Conservation (phyloP, 2,797 vertebrate species). For the Pogoniulus pusillus region DNA sequence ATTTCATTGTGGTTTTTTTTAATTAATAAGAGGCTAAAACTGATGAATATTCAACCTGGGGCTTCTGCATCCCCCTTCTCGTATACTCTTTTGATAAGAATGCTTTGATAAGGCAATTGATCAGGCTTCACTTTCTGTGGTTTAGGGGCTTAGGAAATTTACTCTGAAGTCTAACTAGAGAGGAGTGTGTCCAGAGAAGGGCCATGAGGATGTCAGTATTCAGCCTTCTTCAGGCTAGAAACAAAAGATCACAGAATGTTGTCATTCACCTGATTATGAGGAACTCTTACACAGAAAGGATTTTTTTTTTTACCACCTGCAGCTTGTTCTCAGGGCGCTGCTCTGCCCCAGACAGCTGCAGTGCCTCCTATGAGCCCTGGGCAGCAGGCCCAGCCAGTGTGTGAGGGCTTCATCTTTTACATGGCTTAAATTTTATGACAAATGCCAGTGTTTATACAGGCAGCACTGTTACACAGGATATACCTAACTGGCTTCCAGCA, state of each 20-base stretch:
- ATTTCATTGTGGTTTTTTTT: background rate
- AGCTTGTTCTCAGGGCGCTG: background rate
- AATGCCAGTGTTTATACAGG: background rate
- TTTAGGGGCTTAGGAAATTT: background rate
- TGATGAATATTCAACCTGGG: background rate
- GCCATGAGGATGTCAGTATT: too few species aligned
- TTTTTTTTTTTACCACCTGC: background rate
- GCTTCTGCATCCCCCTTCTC: background rate
- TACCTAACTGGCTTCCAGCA: background rate
- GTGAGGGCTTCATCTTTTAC: rapidly evolving
- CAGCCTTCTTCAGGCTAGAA: background rate
- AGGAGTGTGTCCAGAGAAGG: too few species aligned
- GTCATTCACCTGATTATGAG: background rate
- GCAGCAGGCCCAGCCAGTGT: background rate
- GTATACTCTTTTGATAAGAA: background rate
- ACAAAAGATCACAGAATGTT: background rate
- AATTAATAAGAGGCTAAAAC: background rate
- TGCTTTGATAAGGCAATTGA: too few species aligned
- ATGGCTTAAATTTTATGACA: background rate
- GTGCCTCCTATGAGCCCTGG: background rate
- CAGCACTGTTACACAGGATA: background rate
- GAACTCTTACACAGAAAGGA: background rate
- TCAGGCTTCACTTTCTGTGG: background rate
- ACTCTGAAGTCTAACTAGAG: too few species aligned
- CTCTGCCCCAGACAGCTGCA: background rate